phyloP scores from a whole-genome alignment of 2,113 vertebrate genomes.

The Accipiter cooperii region DNA sequence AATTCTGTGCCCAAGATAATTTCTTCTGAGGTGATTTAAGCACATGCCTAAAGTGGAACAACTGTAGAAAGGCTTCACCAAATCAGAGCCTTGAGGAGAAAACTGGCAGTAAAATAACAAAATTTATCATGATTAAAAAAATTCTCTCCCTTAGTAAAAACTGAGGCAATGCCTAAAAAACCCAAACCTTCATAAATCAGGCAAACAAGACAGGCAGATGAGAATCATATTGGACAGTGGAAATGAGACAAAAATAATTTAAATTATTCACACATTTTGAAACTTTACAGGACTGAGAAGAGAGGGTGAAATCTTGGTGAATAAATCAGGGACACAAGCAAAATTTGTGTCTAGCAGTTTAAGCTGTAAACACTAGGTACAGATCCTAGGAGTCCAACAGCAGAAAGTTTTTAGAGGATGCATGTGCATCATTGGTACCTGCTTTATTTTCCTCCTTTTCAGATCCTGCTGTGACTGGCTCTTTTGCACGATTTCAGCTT shows the following conservation, averaged over 20 bases:
- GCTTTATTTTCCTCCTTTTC: neutral
- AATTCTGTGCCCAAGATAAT: neutral
- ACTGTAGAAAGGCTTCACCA: neutral
- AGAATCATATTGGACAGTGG: neutral
- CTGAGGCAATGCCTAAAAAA: neutral
- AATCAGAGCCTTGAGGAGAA: neutral
- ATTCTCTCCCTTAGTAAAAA: neutral
- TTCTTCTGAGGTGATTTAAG: neutral
- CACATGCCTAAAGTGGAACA: neutral
- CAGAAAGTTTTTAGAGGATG: neutral
- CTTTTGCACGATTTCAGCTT: neutral
- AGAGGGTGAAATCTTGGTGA: neutral
- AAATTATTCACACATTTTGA: constrained; percentile 6
- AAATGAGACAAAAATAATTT: constrained; percentile 42
- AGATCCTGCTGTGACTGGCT: neutral
- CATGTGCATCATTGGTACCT: neutral
- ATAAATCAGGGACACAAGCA: neutral
- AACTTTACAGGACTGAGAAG: neutral
- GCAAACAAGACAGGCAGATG: constrained; percentile 22
- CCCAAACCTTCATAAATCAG: neutral
- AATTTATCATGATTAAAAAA: neutral
- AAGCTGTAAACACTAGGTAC: neutral
- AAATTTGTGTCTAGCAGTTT: neutral
- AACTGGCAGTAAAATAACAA: neutral
- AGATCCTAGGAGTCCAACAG: neutral